These are phyloP conservation scores for Notothenia coriiceps DNA, from an alignment of 2,113 vertebrate genomes.

Conservation along the genomic window DNA sequence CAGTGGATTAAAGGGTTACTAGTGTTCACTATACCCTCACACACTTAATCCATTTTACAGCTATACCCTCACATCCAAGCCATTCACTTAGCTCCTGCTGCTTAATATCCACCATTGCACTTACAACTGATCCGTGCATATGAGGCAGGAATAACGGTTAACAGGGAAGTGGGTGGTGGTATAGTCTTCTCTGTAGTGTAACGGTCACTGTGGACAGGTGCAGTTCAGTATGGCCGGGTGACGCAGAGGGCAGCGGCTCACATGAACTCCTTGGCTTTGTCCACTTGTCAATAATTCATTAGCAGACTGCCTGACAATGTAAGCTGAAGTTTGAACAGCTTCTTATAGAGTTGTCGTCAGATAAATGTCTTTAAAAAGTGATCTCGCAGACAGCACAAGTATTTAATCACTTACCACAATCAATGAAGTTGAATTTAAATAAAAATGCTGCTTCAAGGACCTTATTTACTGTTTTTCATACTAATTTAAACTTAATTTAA, in stretches of 20 bases:
- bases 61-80: constrained; percentile 44
- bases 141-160: background rate
- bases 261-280: constrained; percentile 63
- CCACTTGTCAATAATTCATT: constrained; percentile 74
- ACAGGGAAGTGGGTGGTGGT: background rate
- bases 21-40: constrained; percentile 60
- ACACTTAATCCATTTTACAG: constrained; percentile 66
- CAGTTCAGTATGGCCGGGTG: constrained; percentile 48
- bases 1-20: constrained; percentile 71
- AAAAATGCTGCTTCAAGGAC: too few relatives aligned
- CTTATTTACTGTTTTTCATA: too few relatives aligned
- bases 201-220: constrained; percentile 26
- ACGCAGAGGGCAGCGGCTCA: constrained; percentile 63
- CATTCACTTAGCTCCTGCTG: constrained; percentile 33
- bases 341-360: constrained; percentile 16
- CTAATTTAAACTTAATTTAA: too few relatives aligned
- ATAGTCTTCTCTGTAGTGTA: background rate
- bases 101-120: constrained; percentile 24
- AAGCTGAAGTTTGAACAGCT: constrained; percentile 21
- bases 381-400: too few relatives aligned
- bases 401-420: too few relatives aligned
- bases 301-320: constrained; percentile 28
- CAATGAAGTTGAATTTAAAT: too few relatives aligned
- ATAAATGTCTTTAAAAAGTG: too few relatives aligned
- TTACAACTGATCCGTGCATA: too few relatives aligned